phyloP scores from a whole-genome alignment of 2,113 vertebrate species.

The Mus pahari region DNA sequence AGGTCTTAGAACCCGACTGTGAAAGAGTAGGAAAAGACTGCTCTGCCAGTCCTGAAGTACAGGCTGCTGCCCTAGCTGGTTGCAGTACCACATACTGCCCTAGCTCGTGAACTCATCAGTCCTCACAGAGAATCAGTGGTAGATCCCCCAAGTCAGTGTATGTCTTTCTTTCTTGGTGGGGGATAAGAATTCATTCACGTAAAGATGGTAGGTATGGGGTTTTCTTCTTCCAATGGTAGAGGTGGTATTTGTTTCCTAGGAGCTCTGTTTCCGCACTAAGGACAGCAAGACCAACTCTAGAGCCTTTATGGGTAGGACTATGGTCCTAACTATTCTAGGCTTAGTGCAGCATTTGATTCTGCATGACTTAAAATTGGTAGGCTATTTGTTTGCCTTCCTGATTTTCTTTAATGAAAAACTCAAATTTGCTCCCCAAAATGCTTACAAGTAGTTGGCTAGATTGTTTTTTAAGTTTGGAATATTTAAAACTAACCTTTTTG shows the following conservation, averaged over 20 bases:
- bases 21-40: too few relatives aligned
- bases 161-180: not conserved
- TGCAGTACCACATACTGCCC: not conserved
- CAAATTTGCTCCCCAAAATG: not conserved
- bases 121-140: not conserved
- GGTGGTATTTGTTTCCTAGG: not conserved
- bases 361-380: not conserved
- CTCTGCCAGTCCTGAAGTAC: not conserved
- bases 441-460: not conserved
- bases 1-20: not conserved
- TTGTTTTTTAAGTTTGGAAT: not conserved
- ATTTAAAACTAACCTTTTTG: conserved; percentile 36
- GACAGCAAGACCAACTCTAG: not conserved
- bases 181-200: not conserved
- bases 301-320: accelerated
- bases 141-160: not conserved
- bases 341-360: not conserved
- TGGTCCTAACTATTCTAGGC: not conserved
- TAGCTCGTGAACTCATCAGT: not conserved
- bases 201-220: not conserved
- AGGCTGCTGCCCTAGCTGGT: not conserved
- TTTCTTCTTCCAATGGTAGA: not conserved
- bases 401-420: conserved; percentile 27
- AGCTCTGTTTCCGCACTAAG: not conserved
- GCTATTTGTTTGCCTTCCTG: not conserved